phyloP scores from a whole-genome alignment of 2,888 invertebrate species.

The Agrochola circellaris region DNA sequence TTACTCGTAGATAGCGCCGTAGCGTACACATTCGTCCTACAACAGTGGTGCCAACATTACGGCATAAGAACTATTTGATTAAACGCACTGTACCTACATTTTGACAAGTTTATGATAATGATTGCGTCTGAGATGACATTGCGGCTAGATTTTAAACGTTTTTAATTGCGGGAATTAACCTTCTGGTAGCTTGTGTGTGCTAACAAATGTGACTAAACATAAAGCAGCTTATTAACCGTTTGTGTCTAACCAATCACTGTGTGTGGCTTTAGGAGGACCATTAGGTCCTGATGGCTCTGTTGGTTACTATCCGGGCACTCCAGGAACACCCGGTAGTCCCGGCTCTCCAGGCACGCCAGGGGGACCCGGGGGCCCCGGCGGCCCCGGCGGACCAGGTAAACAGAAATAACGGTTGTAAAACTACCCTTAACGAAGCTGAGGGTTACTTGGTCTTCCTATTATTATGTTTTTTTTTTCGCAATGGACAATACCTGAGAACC shows the following conservation, averaged over 20 bases:
- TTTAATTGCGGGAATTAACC: background rate
- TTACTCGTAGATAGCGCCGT: too few species aligned
- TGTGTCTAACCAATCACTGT: slow-evolving; percentile 54
- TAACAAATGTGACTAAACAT: slow-evolving; percentile 31
- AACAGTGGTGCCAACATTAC: too few species aligned
- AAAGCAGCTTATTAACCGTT: slow-evolving; percentile 43
- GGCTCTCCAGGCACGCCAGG: slow-evolving; percentile 68
- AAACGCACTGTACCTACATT: background rate
- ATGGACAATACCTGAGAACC: background rate
- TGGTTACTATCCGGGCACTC: slow-evolving; percentile 69
- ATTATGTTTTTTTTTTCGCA: background rate
- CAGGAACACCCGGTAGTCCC: slow-evolving; percentile 71
- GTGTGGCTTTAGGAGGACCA: slow-evolving; percentile 66
- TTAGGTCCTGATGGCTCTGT: slow-evolving; percentile 70
- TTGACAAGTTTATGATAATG: background rate
- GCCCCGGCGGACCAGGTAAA: slow-evolving; percentile 50
- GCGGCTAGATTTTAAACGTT: background rate
- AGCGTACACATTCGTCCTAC: too few species aligned
- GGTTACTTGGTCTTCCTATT: background rate
- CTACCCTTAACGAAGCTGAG: background rate
- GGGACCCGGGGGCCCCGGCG: slow-evolving; percentile 60
- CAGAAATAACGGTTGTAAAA: background rate
- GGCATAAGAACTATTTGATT: too few species aligned
- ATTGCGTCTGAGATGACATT: background rate
- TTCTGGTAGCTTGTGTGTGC: background rate